phyloP scores from a whole-genome alignment of 2,888 invertebrate genomes.

The Heliconius sara region DNA sequence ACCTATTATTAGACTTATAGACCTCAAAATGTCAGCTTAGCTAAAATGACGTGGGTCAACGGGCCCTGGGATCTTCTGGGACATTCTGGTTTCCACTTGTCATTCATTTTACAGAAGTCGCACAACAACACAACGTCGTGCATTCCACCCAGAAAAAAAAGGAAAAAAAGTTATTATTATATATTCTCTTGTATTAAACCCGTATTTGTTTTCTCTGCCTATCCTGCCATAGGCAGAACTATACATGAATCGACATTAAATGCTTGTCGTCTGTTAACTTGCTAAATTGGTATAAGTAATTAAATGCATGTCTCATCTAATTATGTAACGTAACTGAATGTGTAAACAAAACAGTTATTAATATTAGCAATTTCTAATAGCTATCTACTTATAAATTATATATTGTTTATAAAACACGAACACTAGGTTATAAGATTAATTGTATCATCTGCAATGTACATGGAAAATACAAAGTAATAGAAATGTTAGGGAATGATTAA shows the following conservation, averaged over 20 bases:
- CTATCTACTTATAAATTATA: neutral
- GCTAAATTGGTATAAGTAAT: neutral
- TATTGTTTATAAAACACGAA: neutral
- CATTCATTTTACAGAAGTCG: no score
- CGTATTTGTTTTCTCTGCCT: no score
- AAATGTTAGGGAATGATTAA: neutral
- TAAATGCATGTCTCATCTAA: neutral
- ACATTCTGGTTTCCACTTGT: no score
- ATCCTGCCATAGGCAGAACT: neutral
- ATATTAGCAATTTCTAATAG: conserved; percentile 2
- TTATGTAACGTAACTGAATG: neutral
- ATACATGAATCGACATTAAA: neutral
- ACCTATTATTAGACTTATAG: no score
- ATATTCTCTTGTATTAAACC: no score
- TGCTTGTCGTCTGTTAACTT: neutral
- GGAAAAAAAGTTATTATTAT: no score
- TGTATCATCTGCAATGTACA: neutral
- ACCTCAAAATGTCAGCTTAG: no score
- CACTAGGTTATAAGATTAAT: neutral
- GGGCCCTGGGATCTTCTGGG: no score
- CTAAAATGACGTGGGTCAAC: no score
- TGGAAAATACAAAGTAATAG: no score
- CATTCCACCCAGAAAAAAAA: no score
- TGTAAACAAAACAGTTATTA: conserved; percentile 5
- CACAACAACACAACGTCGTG: no score